These are phyloP conservation scores for Microtus ochrogaster DNA, from an alignment of 2,113 vertebrate species.

Conservation along the genomic window DNA sequence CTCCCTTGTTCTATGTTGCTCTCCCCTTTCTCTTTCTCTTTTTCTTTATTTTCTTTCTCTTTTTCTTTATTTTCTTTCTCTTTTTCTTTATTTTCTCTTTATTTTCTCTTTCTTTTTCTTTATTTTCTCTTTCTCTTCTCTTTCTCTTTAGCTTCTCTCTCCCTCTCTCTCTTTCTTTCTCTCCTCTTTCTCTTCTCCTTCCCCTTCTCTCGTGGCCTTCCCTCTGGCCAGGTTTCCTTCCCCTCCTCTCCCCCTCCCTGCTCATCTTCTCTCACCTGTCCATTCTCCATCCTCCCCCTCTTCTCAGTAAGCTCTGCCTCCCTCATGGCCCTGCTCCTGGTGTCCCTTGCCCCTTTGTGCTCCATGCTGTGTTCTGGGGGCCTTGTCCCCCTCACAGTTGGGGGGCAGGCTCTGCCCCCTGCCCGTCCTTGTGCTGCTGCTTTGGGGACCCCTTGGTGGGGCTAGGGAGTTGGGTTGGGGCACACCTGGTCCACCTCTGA, in stretches of 20 bases:
- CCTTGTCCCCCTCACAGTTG: slow-evolving; percentile 77
- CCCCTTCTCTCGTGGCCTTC: neutral
- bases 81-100: no score
- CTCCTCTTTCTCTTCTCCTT: neutral
- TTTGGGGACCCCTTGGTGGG: slow-evolving; percentile 48
- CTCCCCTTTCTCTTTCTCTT: neutral
- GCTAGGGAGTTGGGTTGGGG: slow-evolving; percentile 39
- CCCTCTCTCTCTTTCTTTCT: neutral
- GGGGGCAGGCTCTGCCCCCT: slow-evolving; percentile 79
- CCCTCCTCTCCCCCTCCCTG: neutral
- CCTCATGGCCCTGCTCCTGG: slow-evolving; percentile 50
- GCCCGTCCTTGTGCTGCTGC: slow-evolving; percentile 72
- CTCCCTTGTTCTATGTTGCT: neutral
- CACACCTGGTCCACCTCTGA: slow-evolving; percentile 52
- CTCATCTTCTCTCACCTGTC: neutral
- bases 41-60: no score
- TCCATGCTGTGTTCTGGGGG: slow-evolving; percentile 62
- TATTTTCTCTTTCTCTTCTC: no score
- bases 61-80: no score
- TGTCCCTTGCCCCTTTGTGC: neutral
- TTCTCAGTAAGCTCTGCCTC: neutral
- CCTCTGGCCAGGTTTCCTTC: neutral
- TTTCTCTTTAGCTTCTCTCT: no score
- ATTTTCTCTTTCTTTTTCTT: no score
- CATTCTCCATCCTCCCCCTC: neutral